Base-by-base conservation (phyloP, 2,797 vertebrate genomes). In the Salmo trutta region DNA sequence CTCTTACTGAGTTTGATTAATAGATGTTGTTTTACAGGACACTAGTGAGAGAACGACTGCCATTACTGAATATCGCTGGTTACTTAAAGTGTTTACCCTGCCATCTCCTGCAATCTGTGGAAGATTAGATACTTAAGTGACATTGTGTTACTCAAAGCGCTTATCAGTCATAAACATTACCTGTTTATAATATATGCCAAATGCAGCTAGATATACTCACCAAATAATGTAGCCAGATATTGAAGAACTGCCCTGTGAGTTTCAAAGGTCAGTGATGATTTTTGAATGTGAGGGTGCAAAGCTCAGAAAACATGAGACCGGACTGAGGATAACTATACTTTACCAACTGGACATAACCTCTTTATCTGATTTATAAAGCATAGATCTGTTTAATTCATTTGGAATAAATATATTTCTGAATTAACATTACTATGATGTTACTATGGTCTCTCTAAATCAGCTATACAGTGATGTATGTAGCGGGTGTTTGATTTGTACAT, bases 51-150 rank as follows among this genome's bases (percentile, higher is more conserved):
- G 89, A 88, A 56, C 6, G 53, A 56, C 5, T 17, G 51, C 54
- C 75, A 24, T 29, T 16, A 12, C 75, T 79, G 87, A 90, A 87
- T 87, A 87, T 27, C 29, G 1, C 17, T 68, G 4, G 51, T 31
- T 51, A 53, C 52, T 17, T 53, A 3, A 52, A 53, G 52, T 10
- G 65, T 51, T 65, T 65, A 12, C 41, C 7, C 6, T 41, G n/a
- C n/a, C 1, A 8, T 7, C 7, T 5, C 74, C 29, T 33, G 5
- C 19, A 3, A 21, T 68, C 8, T 31, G 15, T 6, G 8, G 4
- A 7, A 71, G 6, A 0, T 3, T 1, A 67, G 41, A 70, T 36
- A 74, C 64, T 36, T 31, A 14, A 12, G 2, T 78, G 74, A 59
- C 72, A 47, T 47, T 10, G 41, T 10, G 10, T 67, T 65, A 66